These are phyloP conservation scores for Ovis aries DNA, from an alignment of 2,113 vertebrate genomes.

Conservation along the genomic window DNA sequence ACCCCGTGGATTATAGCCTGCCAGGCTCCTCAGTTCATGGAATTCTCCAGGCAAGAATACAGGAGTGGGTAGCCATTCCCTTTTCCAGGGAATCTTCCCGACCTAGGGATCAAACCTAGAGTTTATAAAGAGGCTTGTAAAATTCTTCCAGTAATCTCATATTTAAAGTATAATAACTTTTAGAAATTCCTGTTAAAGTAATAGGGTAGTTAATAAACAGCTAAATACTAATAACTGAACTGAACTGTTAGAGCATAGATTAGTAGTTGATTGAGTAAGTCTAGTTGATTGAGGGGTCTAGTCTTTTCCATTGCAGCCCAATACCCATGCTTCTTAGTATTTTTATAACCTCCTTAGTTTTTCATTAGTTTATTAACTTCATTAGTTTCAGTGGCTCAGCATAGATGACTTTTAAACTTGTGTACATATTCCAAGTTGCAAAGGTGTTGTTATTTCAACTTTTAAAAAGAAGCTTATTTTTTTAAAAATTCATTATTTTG, in stretches of 20 bases:
- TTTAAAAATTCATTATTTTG: not conserved
- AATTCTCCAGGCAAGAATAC: not conserved
- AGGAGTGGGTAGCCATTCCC: not conserved
- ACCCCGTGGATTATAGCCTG: not conserved
- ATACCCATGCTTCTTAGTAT: not conserved
- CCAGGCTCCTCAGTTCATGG: not conserved
- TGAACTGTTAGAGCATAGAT: not conserved
- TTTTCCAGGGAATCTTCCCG: not conserved
- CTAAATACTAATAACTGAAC: not conserved
- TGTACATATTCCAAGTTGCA: not conserved
- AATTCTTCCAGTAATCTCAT: not conserved
- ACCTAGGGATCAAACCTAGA: not conserved
- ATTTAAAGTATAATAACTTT: not conserved
- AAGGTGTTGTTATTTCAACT: not conserved
- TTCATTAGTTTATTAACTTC: not conserved
- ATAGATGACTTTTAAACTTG: not conserved
- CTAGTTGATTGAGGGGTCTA: too few species aligned
- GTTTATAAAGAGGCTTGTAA: not conserved
- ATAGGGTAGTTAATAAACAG: not conserved
- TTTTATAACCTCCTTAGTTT: not conserved
- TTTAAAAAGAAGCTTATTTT: not conserved
- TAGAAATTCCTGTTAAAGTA: not conserved
- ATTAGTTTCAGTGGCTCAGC: not conserved
- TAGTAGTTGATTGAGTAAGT: not conserved
- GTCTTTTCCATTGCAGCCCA: not conserved